Base-by-base conservation (phyloP, 2,888 invertebrate species). In the Zhuqinia jingwanae region DNA sequence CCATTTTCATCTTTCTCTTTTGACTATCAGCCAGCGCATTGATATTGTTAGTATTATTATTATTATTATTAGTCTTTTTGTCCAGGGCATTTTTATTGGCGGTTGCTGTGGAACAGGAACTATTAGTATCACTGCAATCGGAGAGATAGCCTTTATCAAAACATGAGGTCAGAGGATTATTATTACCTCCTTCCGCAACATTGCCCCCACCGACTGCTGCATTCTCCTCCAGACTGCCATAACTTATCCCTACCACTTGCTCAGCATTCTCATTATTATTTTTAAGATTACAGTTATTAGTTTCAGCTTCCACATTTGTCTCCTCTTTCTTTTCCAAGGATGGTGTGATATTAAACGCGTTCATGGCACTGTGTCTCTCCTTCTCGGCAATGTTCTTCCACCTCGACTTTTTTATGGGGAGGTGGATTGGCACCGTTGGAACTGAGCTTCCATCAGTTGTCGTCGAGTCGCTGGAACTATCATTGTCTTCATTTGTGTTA, bases 321-420 rank as follows among this genome's bases (percentile, higher is more conserved):
- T n/a, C n/a, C n/a, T n/a, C n/a, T n/a, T n/a, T 60, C 15, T 15
- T 36, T n/a, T 80, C 82, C n/a, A n/a, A n/a, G n/a, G n/a, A n/a
- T n/a, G 82, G 27, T n/a, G 75, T 22, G 30, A 73, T 30, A 27
- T 45, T 75, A 36, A 82, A 82, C 2, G 82, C 82, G 20, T 42
- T 73, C n/a, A 82, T 82, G 82, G 82, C 82, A 82, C 82, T 60
- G 58, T 82, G 82, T 73, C 82, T 36, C 60, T 82, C 82, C 63
- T 73, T 82, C 45, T 82, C 73, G n/a, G 75, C 47, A 30, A 60
- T 75, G 36, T 53, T 65, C 60, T 82, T 82, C 82, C 82, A 82
- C 8, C 82, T 47, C 2, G 82, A 53, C 60, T 75, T 82, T 25
- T 73, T 75, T n/a, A n/a, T n/a, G 15, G 73, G 47, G 0, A 53